Conservation (phyloP, 2,113 vertebrate species). For the Oncorhynchus mykiss region DNA sequence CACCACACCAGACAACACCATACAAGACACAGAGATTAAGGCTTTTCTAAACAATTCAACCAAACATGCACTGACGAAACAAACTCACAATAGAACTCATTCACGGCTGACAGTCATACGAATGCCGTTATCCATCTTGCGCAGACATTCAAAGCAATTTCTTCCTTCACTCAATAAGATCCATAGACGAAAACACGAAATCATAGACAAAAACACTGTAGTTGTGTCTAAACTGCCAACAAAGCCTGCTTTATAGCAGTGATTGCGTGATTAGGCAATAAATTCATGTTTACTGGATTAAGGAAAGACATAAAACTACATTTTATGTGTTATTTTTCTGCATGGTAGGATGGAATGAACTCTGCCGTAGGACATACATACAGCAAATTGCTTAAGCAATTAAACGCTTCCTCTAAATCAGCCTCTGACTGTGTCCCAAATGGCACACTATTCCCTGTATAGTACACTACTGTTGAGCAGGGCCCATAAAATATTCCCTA, state of each 20-base stretch:
- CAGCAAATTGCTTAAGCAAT: background rate
- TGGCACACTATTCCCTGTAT: background rate
- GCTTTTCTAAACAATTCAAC: background rate
- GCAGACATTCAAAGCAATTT: too few species aligned
- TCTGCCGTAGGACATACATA: background rate
- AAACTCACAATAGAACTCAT: background rate
- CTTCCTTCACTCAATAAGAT: too few species aligned
- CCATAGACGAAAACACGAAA: too few species aligned
- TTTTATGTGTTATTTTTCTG: background rate
- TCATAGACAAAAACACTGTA: too few species aligned
- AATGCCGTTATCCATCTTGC: too few species aligned
- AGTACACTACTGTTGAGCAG: too few species aligned
- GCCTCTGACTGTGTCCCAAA: background rate
- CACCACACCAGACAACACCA: background rate
- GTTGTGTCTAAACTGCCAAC: too few species aligned
- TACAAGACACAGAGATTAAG: background rate
- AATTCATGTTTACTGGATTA: background rate
- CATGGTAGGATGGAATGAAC: background rate
- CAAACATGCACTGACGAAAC: background rate
- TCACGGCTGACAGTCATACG: too few species aligned
- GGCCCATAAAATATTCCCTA: too few species aligned
- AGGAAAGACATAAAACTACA: background rate
- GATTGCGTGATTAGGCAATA: too few species aligned
- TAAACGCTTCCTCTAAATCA: background rate
- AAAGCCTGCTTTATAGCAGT: too few species aligned